phyloP scores from a whole-genome alignment of 2,888 invertebrate species.

The Lasioglossum malachurum region DNA sequence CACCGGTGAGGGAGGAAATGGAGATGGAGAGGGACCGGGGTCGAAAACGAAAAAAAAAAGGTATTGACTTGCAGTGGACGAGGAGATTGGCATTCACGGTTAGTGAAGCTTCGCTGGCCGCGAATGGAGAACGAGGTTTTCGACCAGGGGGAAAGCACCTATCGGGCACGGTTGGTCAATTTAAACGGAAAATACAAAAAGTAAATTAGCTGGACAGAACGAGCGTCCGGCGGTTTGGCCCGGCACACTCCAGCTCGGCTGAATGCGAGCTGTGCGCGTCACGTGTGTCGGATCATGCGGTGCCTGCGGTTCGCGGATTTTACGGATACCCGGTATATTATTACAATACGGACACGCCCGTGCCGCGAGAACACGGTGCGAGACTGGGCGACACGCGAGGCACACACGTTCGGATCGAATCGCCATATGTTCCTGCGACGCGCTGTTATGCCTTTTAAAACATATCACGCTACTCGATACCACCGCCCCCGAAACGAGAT shows the following conservation, averaged over 20 bases:
- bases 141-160: constrained; percentile 60
- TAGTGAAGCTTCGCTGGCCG: constrained; percentile 75
- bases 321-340: constrained; percentile 80
- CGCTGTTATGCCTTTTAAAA: constrained; percentile 37
- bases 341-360: constrained; percentile 33
- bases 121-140: constrained; percentile 76
- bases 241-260: constrained; percentile 47
- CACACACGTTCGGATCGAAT: constrained; percentile 45
- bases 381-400: constrained; percentile 6
- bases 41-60: constrained; percentile 36
- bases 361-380: background rate
- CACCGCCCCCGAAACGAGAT: background rate
- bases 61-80: constrained; percentile 71
- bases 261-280: constrained; percentile 75
- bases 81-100: constrained; percentile 80
- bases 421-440: constrained; percentile 48
- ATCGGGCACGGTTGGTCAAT: constrained; percentile 79
- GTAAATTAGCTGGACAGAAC: constrained; percentile 82
- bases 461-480: constrained; percentile 19
- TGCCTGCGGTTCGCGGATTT: constrained; percentile 81
- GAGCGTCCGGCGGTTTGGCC: constrained; percentile 74
- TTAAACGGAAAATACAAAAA: constrained; percentile 84
- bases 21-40: constrained; percentile 17
- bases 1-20: background rate
- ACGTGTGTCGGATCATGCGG: constrained; percentile 82